Percentiles rank a stretch among this genome's conserved stretches.
These are phyloP conservation scores for Tenebrosternarchus preto DNA, from an alignment of 2,113 vertebrate genomes.

Conservation along the genomic window DNA sequence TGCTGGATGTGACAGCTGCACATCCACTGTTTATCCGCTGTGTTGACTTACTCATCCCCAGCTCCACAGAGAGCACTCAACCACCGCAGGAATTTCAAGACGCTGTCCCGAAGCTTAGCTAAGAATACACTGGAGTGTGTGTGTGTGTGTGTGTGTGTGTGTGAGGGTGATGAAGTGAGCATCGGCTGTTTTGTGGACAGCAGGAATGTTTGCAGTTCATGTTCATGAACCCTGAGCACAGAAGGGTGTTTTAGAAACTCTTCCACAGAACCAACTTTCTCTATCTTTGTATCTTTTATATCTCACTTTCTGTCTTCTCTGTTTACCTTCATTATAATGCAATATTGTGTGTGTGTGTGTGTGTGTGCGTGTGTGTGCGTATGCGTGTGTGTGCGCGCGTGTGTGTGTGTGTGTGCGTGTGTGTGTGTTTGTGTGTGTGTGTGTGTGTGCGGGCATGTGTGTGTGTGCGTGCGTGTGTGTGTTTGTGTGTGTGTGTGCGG, in stretches of 20 bases:
- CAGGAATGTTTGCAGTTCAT: not conserved
- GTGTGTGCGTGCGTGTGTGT: not conserved
- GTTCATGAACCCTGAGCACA: not conserved
- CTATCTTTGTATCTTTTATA: not conserved
- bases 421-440: not conserved
- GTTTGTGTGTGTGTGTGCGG: too few relatives aligned
- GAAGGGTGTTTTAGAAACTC: not conserved
- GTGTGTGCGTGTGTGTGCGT: not conserved
- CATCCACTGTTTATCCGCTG: slow-evolving; percentile 67
- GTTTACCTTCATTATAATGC: not conserved
- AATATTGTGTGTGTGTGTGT: not conserved
- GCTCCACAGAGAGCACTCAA: slow-evolving; percentile 51
- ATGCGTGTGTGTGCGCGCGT: not conserved
- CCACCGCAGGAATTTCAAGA: slow-evolving; percentile 62
- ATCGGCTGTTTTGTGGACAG: not conserved
- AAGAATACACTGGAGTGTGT: slow-evolving; percentile 55
- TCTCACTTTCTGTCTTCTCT: slow-evolving; percentile 21
- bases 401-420: too few relatives aligned
- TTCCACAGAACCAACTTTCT: not conserved
- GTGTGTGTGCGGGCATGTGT: too few relatives aligned
- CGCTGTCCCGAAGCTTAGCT: slow-evolving; percentile 58
- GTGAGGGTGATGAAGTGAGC: not conserved
- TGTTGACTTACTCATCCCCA: slow-evolving; percentile 72
- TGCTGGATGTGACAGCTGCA: slow-evolving; percentile 72
- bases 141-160: slow-evolving; percentile 49